Percentiles rank a stretch among this genome's conserved stretches.
Evolutionary conservation across 2,113 vertebrate genomes (phyloP).

Genomic region (Shinisaurus crocodilurus): DNA sequence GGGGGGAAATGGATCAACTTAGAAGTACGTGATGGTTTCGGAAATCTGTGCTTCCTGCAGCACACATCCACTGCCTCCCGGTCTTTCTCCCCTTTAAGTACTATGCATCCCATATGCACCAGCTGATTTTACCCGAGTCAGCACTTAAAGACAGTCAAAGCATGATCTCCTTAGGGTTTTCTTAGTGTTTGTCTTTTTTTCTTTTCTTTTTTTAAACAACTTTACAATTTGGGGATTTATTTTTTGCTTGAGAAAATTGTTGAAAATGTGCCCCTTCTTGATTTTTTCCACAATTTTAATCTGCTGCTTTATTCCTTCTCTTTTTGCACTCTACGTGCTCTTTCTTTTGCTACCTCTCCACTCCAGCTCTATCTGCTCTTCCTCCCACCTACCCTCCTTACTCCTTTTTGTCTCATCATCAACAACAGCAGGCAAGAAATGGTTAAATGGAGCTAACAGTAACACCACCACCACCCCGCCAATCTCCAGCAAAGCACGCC

Average conservation of each 20-base stretch:
- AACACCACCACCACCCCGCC: background rate
- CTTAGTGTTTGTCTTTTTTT: background rate
- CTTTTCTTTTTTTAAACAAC: background rate
- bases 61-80: background rate
- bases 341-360: slow-evolving; percentile 40
- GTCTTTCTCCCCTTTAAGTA: background rate
- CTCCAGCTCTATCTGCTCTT: slow-evolving; percentile 37
- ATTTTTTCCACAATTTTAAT: slow-evolving; percentile 28
- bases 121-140: background rate
- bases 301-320: slow-evolving; percentile 25
- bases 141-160: accelerated
- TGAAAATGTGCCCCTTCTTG: background rate
- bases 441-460: slow-evolving; percentile 56
- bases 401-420: slow-evolving; percentile 54
- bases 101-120: accelerated
- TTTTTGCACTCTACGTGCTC: slow-evolving; percentile 16
- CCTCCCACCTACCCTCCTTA: slow-evolving; percentile 38
- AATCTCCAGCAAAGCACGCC: slow-evolving; percentile 41
- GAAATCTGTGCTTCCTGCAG: background rate
- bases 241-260: slow-evolving; percentile 33
- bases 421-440: slow-evolving; percentile 41
- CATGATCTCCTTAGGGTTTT: background rate
- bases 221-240: background rate
- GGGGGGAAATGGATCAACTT: background rate
- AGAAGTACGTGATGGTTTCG: background rate